These are phyloP conservation scores for Falco punctatus DNA, from an alignment of 2,113 vertebrate genomes.

Conservation along the genomic window DNA sequence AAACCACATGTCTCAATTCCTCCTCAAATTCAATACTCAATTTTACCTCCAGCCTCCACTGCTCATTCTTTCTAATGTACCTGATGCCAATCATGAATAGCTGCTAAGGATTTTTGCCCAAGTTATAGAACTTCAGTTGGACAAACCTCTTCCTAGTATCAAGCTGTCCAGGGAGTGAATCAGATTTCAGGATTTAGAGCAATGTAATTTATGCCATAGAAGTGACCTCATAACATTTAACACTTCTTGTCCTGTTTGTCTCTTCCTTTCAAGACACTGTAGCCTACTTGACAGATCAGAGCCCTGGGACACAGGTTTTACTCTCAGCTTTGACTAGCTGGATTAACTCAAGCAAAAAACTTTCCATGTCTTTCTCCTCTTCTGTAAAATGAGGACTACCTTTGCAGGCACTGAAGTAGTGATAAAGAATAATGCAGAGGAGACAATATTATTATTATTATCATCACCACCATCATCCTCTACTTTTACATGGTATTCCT, in stretches of 20 bases:
- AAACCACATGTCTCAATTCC: background rate
- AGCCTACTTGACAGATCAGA: conserved; percentile 13
- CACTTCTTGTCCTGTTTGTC: background rate
- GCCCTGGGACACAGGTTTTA: background rate
- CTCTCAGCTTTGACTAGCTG: background rate
- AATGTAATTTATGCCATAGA: background rate
- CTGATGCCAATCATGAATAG: background rate
- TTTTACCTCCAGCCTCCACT: background rate
- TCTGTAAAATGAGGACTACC: background rate
- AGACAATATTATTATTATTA: background rate
- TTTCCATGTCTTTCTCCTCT: background rate
- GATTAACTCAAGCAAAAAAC: background rate
- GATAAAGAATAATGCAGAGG: background rate
- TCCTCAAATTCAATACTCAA: background rate
- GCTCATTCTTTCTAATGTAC: background rate
- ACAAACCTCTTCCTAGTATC: background rate
- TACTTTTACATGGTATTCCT: background rate
- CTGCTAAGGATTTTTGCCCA: background rate
- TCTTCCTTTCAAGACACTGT: background rate
- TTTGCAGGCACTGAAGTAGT: background rate
- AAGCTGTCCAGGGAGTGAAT: background rate
- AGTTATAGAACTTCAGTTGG: background rate
- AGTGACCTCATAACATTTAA: background rate
- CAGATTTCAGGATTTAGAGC: background rate
- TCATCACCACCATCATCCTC: background rate